Percentiles rank a stretch among this genome's conserved stretches.
phyloP scores from a whole-genome alignment of 2,888 invertebrate genomes.

The Mythimna loreyi region DNA sequence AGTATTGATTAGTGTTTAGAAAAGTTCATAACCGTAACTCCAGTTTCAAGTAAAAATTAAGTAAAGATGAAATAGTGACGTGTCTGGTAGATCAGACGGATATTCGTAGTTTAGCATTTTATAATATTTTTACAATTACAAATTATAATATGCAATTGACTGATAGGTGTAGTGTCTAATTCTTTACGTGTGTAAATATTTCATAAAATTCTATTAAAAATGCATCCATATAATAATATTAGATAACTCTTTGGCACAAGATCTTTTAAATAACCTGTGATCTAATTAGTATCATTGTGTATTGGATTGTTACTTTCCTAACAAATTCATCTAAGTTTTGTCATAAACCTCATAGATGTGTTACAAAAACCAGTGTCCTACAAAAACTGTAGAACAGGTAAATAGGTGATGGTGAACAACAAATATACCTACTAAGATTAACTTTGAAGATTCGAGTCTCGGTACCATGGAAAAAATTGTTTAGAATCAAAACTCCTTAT shows the following conservation, averaged over 20 bases:
- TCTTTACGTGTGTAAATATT: slow-evolving; percentile 75
- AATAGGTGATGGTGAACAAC: not conserved
- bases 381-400: not conserved
- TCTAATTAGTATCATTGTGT: slow-evolving; percentile 56
- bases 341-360: not conserved
- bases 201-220: slow-evolving; percentile 59
- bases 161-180: slow-evolving; percentile 85
- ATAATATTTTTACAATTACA: slow-evolving; percentile 67
- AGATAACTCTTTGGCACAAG: slow-evolving; percentile 80
- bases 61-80: slow-evolving; percentile 18
- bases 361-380: not conserved
- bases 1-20: slow-evolving; percentile 56
- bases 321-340: slow-evolving; percentile 8
- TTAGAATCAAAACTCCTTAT: not conserved
- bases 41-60: slow-evolving; percentile 46
- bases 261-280: slow-evolving; percentile 79
- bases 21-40: slow-evolving; percentile 34
- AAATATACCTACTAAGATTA: not conserved
- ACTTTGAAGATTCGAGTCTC: not conserved
- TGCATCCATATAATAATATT: slow-evolving; percentile 59
- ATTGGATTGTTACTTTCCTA: slow-evolving; percentile 65
- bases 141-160: slow-evolving; percentile 82
- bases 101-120: slow-evolving; percentile 55
- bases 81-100: slow-evolving; percentile 39
- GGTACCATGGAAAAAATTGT: not conserved